Evolutionary conservation across 2,113 vertebrate genomes (phyloP), one percentile per base, ranked within the genome.

Genomic region (Tragelaphus buxtoni): DNA sequence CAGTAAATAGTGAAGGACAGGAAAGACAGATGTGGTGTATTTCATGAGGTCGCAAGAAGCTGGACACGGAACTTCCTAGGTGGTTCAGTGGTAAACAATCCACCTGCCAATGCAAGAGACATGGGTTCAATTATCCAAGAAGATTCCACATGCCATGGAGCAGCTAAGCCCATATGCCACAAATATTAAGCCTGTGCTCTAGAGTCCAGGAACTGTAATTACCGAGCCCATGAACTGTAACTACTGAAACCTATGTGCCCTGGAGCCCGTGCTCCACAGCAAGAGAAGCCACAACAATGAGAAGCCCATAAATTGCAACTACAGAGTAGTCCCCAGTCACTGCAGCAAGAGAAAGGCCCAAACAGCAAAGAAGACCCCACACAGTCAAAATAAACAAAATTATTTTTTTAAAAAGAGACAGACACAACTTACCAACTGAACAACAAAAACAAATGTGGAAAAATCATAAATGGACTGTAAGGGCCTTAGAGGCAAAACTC

Each of bases 141-240:
- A 20, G 17, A 35, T 35, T 9, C 9, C 65, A 39, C 9, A 3
- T 39, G n/a, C n/a, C 9, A 3, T 39, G n/a, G n/a, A 39, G 9
- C 4, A 3, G 65, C 18, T 69, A 22, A 22, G 65, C 65, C n/a
- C n/a, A 39, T 6, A 5, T 5, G 65, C n/a, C n/a, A 11, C 18
- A 39, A 72, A 39, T 39, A 72, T 1, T 39, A 18, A 22, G n/a
- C 65, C 65, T 39, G n/a, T 39, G 65, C 18, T 22, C n/a, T 11
- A 12, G 65, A 39, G 18, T 2, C 65, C 9, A 39, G 18, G n/a
- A 22, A 22, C n/a, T 0, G 0, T 65, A n/a, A n/a, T n/a, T n/a
- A 17, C 61, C 7, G 1, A 65, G 61, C 61, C 61, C 7, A n/a
- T 1, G 0, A n/a, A n/a, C 61, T 17, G 32, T n/a, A n/a, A 4